phyloP scores from a whole-genome alignment of 2,888 invertebrate genomes.

The Hesperia comma region DNA sequence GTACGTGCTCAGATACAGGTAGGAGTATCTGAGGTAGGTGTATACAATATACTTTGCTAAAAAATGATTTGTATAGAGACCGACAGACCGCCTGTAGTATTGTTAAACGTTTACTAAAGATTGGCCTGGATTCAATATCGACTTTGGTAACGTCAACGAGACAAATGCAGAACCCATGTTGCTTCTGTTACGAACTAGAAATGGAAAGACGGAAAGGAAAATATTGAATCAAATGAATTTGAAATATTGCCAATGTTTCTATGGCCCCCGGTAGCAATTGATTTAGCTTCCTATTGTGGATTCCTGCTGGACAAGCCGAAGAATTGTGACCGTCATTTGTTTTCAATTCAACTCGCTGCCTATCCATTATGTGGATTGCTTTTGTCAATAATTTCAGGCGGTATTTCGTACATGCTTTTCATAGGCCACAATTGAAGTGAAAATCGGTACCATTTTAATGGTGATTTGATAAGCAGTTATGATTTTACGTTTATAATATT shows the following conservation, averaged over 20 bases:
- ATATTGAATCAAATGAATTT: slow-evolving; percentile 19
- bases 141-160: slow-evolving; percentile 18
- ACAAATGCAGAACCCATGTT: slow-evolving; percentile 21
- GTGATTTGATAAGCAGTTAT: no score
- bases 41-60: no score
- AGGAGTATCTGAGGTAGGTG: no score
- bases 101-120: not conserved
- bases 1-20: no score
- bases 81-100: not conserved
- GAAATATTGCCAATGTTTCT: slow-evolving; percentile 22
- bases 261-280: slow-evolving; percentile 4
- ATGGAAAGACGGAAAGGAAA: slow-evolving; percentile 14
- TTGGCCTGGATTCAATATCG: slow-evolving; percentile 16
- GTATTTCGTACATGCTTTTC: not conserved
- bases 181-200: slow-evolving; percentile 10
- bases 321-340: slow-evolving; percentile 28
- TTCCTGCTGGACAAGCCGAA: slow-evolving; percentile 7
- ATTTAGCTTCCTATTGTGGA: slow-evolving; percentile 24
- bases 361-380: slow-evolving; percentile 10
- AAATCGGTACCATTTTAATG: no score
- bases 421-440: not conserved
- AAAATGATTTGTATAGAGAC: no score
- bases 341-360: slow-evolving; percentile 15
- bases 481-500: no score
- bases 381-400: not conserved